A percentile compares a stretch with the other conserved stretches of the same genome.
These are phyloP conservation scores for Drosophila monieri DNA, from an alignment of 2,888 invertebrate genomes.

Conservation along the genomic window DNA sequence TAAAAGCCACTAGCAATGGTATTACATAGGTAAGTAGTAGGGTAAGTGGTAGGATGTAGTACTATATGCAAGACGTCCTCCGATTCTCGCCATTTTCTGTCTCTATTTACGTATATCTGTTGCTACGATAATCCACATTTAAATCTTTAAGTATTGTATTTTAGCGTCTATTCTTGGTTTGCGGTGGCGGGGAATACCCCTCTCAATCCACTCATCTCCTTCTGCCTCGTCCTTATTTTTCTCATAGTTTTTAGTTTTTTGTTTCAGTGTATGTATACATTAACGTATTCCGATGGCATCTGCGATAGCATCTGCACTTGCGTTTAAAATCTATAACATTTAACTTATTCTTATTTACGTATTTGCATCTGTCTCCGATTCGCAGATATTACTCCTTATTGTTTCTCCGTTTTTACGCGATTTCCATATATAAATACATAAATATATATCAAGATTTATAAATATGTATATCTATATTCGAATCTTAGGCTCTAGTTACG, in stretches of 20 bases:
- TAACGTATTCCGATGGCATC: slow-evolving; percentile 36
- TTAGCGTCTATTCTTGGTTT: slow-evolving; percentile 59
- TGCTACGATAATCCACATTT: slow-evolving; percentile 80
- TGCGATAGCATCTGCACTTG: slow-evolving; percentile 48
- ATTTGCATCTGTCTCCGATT: slow-evolving; percentile 42
- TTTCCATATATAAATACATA: slow-evolving; percentile 62
- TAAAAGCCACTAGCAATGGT: slow-evolving; percentile 74
- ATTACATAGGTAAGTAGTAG: slow-evolving; percentile 64
- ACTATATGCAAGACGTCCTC: slow-evolving; percentile 53
- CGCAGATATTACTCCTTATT: slow-evolving; percentile 67
- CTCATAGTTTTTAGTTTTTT: slow-evolving; percentile 12
- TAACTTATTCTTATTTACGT: slow-evolving; percentile 72
- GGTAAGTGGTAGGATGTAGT: slow-evolving; percentile 67
- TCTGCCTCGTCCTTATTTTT: slow-evolving; percentile 1
- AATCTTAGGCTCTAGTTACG: slow-evolving; percentile 82
- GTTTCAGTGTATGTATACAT: slow-evolving; percentile 46
- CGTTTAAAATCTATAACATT: slow-evolving; percentile 78
- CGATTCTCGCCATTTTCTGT: slow-evolving; percentile 34
- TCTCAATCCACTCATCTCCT: slow-evolving; percentile 31
- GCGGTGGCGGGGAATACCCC: slow-evolving; percentile 31
- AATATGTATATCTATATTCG: slow-evolving; percentile 58
- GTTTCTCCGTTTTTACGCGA: slow-evolving; percentile 58
- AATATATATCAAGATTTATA: slow-evolving; percentile 60
- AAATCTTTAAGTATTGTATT: slow-evolving; percentile 67
- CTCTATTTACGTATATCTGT: slow-evolving; percentile 79